Evolutionary conservation across 2,888 invertebrate genomes (phyloP), one percentile per base, ranked within the genome.

Genomic region (Acronicta leporina): DNA sequence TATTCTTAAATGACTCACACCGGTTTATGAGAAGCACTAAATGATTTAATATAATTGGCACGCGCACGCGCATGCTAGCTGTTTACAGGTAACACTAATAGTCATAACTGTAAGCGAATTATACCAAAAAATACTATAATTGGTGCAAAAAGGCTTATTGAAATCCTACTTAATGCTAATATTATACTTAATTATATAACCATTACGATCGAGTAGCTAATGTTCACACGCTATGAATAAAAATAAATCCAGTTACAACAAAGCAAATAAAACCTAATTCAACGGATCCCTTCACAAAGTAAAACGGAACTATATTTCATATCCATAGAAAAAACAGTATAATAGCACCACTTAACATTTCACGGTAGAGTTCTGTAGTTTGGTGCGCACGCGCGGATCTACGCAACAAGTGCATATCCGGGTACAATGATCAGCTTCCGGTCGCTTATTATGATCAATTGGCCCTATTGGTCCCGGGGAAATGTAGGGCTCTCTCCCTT

Each of bases 401-500:
- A 79, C 79, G 68, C 72, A 57, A 80, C 86, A 86, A 86, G 85
- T 88, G 89, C 86, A 88, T 87, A 84, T 92, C 92, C 92, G 92
- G 89, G 80, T 81, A 77, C 72, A 85, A 85, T 84, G 82, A 85
- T 81, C 73, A 75, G 75, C 85, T 87, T 90, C 90, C 90, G 88
- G 81, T 64, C 73, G 68, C 75, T 87, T 81, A 86, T 87, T 88
- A 83, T 80, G 82, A 74, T 78, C 89, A 90, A 92, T 92, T 92
- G 89, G 82, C 82, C 82, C 79, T 80, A 63, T 65, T 70, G 64
- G 63, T 61, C 68, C 66, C 63, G 63, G 64, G 64, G 70, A 75
- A 75, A 74, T 79, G 73, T 79, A 86, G 87, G 87, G 85, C 87
- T 82, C 85, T 80, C 73, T 81, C 86, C 88, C 88, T 88, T 81